phyloP scores from a whole-genome alignment of 2,113 vertebrate species.

The Calidris pygmaea region DNA sequence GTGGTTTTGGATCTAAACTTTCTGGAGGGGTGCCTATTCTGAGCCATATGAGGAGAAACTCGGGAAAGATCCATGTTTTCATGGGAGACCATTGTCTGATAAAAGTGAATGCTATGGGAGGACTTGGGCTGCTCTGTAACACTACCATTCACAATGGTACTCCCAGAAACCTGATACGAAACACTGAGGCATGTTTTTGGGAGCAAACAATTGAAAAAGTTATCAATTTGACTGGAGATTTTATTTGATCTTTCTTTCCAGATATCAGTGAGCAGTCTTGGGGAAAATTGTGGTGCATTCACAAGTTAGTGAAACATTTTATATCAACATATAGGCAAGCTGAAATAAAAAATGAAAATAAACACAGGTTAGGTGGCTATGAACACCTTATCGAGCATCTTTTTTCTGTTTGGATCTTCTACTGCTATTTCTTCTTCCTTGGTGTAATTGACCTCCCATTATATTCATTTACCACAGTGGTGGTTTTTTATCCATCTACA shows the following conservation, averaged over 20 bases:
- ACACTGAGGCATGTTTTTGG: not conserved
- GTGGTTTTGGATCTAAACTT: not conserved
- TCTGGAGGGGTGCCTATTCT: not conserved
- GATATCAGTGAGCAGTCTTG: not conserved
- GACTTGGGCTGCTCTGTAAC: not conserved
- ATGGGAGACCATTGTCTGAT: not conserved
- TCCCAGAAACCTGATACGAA: not conserved
- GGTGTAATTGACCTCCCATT: not conserved
- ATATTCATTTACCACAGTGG: not conserved
- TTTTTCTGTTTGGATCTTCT: not conserved
- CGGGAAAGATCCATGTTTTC: not conserved
- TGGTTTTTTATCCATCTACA: not conserved
- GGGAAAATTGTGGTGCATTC: not conserved
- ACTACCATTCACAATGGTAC: not conserved
- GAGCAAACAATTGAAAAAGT: not conserved
- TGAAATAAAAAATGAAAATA: not conserved
- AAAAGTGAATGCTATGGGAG: not conserved
- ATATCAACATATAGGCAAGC: not conserved
- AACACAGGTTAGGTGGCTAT: not conserved
- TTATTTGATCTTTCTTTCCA: not conserved
- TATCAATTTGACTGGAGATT: not conserved
- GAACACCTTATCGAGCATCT: not conserved
- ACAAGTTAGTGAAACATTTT: not conserved
- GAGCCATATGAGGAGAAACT: not conserved
- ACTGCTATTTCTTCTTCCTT: not conserved